Conservation (phyloP, 1,140 invertebrate genomes). For the Nebria ingens region DNA sequence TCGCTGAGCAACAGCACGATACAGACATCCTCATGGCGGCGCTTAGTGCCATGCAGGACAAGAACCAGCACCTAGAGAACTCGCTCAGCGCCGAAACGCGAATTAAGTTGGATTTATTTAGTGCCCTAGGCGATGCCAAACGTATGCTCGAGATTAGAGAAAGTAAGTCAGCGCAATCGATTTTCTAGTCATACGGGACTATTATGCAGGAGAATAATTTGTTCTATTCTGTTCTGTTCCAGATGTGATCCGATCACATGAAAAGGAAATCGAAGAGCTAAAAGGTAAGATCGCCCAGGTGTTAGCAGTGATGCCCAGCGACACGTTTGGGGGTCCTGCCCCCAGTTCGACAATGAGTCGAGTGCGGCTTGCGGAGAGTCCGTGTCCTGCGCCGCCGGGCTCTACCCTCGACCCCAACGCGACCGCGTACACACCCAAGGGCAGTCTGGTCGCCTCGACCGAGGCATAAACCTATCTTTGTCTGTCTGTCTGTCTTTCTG, state of each 20-base stretch:
- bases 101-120: constrained; percentile 93
- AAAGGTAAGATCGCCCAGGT: constrained; percentile 86
- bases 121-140: constrained; percentile 89
- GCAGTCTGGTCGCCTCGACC: constrained; percentile 42
- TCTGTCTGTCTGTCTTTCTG: too few relatives aligned
- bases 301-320: constrained; percentile 80
- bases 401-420: constrained; percentile 86
- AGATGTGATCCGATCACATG: constrained; percentile 69
- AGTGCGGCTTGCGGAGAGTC: constrained; percentile 40
- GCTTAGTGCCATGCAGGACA: constrained; percentile 73
- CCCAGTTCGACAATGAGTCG: constrained; percentile 40
- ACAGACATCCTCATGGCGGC: constrained; percentile 71
- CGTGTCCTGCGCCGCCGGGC: constrained; percentile 27
- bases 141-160: constrained; percentile 86
- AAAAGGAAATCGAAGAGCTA: constrained; percentile 82
- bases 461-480: too few relatives aligned
- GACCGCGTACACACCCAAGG: constrained; percentile 80
- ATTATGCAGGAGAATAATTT: constrained; percentile 15
- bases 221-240: constrained; percentile 25
- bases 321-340: constrained; percentile 43
- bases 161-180: constrained; percentile 48
- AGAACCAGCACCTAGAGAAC: constrained; percentile 80
- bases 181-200: constrained; percentile 13
- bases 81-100: constrained; percentile 90
- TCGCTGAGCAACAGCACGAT: constrained; percentile 58